Evolutionary conservation across 2,888 invertebrate species (phyloP), one percentile per base, ranked within the genome.

Genomic region (Philhelius pedissequus): DNA sequence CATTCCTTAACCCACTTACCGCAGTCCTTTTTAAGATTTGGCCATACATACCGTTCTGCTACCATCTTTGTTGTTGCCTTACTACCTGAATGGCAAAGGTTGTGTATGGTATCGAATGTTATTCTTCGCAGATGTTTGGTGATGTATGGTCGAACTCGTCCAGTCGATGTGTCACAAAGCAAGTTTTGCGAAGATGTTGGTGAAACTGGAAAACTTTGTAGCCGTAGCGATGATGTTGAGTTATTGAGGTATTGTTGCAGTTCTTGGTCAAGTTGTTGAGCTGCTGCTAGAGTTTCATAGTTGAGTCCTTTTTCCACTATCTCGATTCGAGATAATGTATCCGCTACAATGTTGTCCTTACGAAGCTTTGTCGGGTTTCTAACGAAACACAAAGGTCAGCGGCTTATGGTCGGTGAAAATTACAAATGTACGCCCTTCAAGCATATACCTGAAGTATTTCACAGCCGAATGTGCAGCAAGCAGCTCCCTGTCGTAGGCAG

Each of bases 401-500:
- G 80, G 82, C 32, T 74, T n/a, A n/a, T n/a, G n/a, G n/a, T n/a
- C n/a, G n/a, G n/a, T n/a, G n/a, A n/a, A n/a, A n/a, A n/a, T n/a
- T n/a, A n/a, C n/a, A n/a, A n/a, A n/a, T n/a, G n/a, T n/a, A n/a
- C n/a, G n/a, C n/a, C n/a, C n/a, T n/a, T n/a, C n/a, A n/a, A n/a
- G n/a, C n/a, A n/a, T n/a, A n/a, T n/a, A n/a, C n/a, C n/a, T n/a
- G n/a, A n/a, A 87, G 54, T 86, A 81, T 52, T 88, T 88, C 0
- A 91, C 86, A 0, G 89, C 88, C 30, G 87, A 84, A 58, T 90
- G 91, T 0, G 90, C 89, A 0, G 90, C 90, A 4, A 90, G 83
- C 0, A 92, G 87, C 83, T 91, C 90, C 11, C 90, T 45, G 74
- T 92, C 91, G 77, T 91, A 91, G 0, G 84, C 73, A 13, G 70